Evolutionary conservation across 2,888 invertebrate genomes (phyloP).

Genomic region (Drosophila mulleri): DNA sequence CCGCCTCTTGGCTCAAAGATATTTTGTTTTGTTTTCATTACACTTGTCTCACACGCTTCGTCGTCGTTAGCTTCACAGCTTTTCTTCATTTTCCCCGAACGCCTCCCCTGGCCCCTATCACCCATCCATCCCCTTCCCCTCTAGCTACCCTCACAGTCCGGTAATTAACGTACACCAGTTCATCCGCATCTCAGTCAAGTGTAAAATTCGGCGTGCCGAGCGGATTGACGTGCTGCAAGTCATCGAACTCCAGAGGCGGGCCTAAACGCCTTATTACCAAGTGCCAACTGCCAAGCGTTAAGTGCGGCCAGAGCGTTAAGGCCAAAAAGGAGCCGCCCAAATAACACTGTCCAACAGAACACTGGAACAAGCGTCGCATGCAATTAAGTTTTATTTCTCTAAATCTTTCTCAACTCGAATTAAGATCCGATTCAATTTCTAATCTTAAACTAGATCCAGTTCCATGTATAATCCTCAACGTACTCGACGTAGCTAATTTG

Average conservation of each 20-base stretch:
- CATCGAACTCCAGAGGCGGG: conserved; percentile 52
- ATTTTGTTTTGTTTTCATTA: conserved; percentile 62
- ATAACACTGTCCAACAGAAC: neutral
- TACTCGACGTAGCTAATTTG: too few relatives aligned
- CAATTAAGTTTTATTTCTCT: neutral
- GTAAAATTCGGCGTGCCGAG: conserved; percentile 55
- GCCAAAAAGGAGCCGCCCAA: conserved; percentile 2
- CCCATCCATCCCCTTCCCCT: neutral
- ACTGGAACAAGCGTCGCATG: neutral
- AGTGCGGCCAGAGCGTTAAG: neutral
- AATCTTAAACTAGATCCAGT: neutral
- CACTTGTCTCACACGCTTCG: conserved; percentile 46
- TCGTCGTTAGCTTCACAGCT: conserved; percentile 8
- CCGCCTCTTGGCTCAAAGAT: conserved; percentile 39
- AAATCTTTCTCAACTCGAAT: neutral
- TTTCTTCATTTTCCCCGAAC: conserved; percentile 9
- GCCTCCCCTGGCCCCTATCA: conserved; percentile 2
- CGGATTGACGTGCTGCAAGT: conserved; percentile 51
- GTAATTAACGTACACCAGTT: conserved; percentile 33
- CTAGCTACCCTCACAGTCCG: neutral
- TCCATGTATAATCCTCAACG: too few relatives aligned
- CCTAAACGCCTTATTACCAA: neutral
- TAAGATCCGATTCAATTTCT: neutral
- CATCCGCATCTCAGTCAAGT: conserved; percentile 49
- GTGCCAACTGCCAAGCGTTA: neutral